Conservation (phyloP, 2,888 invertebrate species). For the Laothoe populi region DNA sequence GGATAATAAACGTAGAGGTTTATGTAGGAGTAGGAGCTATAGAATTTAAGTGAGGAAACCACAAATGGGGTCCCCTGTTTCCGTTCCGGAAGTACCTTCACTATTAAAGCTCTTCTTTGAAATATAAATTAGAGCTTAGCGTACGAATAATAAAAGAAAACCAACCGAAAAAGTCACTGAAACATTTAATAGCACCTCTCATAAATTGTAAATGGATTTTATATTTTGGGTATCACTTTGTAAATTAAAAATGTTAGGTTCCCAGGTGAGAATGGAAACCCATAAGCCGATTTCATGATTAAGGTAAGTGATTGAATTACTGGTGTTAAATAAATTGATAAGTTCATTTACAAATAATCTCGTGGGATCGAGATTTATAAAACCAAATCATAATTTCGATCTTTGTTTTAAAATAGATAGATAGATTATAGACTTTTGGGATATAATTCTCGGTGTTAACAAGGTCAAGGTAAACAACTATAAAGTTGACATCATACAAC, state of each 20-base stretch:
- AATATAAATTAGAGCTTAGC: neutral
- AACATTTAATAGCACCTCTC: neutral
- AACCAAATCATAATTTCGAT: neutral
- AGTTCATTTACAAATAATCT: neutral
- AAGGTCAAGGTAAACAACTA: no score
- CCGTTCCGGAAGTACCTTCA: neutral
- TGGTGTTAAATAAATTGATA: neutral
- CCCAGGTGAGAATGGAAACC: neutral
- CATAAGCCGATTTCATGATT: neutral
- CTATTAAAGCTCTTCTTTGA: neutral
- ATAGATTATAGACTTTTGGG: no score
- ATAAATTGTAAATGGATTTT: neutral
- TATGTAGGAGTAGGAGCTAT: neutral
- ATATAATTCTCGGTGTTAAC: no score
- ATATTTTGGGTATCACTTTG: neutral
- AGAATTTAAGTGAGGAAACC: constrained; percentile 5
- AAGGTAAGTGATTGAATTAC: neutral
- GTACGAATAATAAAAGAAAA: neutral
- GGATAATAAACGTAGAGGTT: neutral
- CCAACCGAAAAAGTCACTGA: neutral
- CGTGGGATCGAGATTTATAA: neutral
- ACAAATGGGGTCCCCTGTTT: neutral
- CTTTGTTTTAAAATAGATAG: neutral
- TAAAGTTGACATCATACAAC: no score
- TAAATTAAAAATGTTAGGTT: constrained; percentile 5